Base-by-base conservation (phyloP, 2,797 vertebrate species). In the Acanthornis magna region DNA sequence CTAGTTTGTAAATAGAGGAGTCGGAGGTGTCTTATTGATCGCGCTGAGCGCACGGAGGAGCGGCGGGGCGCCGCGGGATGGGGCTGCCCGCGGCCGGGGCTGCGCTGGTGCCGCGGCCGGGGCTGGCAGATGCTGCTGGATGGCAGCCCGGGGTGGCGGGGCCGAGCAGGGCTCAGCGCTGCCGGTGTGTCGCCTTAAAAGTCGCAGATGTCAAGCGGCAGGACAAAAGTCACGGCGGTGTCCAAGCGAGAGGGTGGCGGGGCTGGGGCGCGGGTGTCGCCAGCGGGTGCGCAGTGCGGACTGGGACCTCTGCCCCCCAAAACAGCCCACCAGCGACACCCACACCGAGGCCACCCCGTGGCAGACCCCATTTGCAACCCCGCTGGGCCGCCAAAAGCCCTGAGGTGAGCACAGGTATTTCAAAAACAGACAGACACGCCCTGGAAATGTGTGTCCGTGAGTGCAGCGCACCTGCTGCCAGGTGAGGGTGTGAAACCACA, bases 1-100 rank as follows among this genome's bases (percentile, higher is more conserved):
- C 97, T 97, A 97, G 98, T 98, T 98, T 98, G 98, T 99, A 98
- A 99, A 98, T 98, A 98, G 98, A 97, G 86, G 95, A 98, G 98
- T 94, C 84, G 85, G 97, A 97, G 97, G 97, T 94, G 97, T 97
- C 98, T 98, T 98, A 99, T 98, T 97, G 98, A 98, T 98, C 97
- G 96, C 93, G 40, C 95, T 96, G 96, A 5, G 27, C 77, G 92
- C 89, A 20, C 89, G 76, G 96, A 96, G 95, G 97, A 97, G 94
- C 97, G 96, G 88, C 40, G 67, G 78, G 42, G 42, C 16, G 42
- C 42, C 42, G 42, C 43, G 18, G 43, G 43, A 45, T 45, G 45
- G 20, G 20, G 45, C 45, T 45, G 45, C 45, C 45, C 11, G 45
- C 45, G 20, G 45, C 45, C 5, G 45, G 11, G 45, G 10, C 45